These are phyloP conservation scores for Phylloscopus collybita DNA, from an alignment of 2,797 vertebrate species.

Conservation along the genomic window DNA sequence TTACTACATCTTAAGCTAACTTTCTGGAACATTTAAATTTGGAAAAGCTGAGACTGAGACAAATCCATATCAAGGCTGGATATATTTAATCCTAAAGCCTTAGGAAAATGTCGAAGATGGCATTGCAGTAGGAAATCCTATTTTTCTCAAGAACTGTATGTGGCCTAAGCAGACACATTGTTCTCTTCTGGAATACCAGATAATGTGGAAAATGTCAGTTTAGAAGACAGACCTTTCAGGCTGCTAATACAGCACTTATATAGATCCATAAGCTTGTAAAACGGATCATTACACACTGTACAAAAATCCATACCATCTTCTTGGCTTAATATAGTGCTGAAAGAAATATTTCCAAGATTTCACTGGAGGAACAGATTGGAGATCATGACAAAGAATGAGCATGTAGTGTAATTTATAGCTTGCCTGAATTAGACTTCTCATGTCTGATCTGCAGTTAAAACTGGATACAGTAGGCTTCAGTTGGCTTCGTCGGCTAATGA, in stretches of 20 bases:
- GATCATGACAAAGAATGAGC: constrained; percentile 64
- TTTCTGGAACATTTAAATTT: constrained; percentile 29
- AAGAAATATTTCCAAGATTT: constrained; percentile 46
- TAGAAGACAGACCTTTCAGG: neutral
- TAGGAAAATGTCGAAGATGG: constrained; percentile 17
- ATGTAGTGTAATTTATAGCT: constrained; percentile 61
- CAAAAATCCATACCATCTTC: constrained; percentile 25
- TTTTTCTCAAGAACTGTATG: neutral
- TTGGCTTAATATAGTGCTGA: constrained; percentile 48
- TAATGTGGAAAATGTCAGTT: neutral
- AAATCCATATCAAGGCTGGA: neutral
- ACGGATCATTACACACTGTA: neutral
- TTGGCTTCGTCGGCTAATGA: constrained; percentile 34
- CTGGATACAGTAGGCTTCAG: constrained; percentile 30
- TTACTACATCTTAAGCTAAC: neutral
- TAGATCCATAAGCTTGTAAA: neutral
- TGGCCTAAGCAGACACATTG: neutral
- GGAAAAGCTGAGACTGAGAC: neutral
- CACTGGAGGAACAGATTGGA: constrained; percentile 54
- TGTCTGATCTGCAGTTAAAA: constrained; percentile 51
- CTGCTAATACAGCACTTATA: neutral
- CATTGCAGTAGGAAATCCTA: constrained; percentile 5
- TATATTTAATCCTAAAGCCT: constrained; percentile 51
- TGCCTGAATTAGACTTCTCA: constrained; percentile 50
- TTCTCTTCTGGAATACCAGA: neutral